phyloP scores from a whole-genome alignment of 2,888 invertebrate genomes.

The Eretmocerus hayati region DNA sequence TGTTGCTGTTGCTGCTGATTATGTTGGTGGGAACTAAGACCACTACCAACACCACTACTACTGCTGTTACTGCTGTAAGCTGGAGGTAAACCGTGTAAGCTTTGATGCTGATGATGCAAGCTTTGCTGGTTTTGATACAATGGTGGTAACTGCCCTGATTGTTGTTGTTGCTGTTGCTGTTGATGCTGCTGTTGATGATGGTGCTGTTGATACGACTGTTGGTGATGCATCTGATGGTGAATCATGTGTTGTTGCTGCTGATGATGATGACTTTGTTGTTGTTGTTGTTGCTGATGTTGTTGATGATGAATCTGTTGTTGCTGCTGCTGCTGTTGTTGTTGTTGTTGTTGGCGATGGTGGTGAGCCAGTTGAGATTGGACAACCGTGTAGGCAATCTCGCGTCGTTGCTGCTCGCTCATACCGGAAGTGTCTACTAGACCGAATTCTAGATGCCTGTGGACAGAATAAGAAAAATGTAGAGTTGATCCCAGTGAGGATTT shows the following conservation, averaged over 20 bases:
- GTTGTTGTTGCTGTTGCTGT: constrained; percentile 12
- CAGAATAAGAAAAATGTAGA: background rate
- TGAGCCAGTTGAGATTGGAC: constrained; percentile 57
- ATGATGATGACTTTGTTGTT: constrained; percentile 10
- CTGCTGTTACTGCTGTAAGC: constrained; percentile 22
- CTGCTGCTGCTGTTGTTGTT: constrained; percentile 30
- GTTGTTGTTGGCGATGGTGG: constrained; percentile 29
- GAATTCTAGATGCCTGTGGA: constrained; percentile 72
- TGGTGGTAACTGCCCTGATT: background rate
- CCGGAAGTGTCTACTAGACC: constrained; percentile 81
- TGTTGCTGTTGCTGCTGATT: constrained; percentile 21
- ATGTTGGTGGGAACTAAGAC: constrained; percentile 18
- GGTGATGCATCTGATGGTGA: constrained; percentile 24
- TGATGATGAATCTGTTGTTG: constrained; percentile 55
- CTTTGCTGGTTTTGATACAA: too few relatives aligned
- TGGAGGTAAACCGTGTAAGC: too few relatives aligned
- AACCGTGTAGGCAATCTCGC: constrained; percentile 83
- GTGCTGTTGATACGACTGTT: constrained; percentile 22
- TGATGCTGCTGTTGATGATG: constrained; percentile 21
- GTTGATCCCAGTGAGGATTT: too few relatives aligned
- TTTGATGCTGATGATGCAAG: too few relatives aligned
- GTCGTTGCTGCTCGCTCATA: constrained; percentile 79
- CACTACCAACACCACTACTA: too few relatives aligned
- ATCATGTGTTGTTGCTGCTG: constrained; percentile 14
- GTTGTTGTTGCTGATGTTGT: constrained; percentile 36